Evolutionary conservation across 2,113 vertebrate genomes (phyloP), one percentile per base, ranked within the genome.

Genomic region (Rhineura floridana): DNA sequence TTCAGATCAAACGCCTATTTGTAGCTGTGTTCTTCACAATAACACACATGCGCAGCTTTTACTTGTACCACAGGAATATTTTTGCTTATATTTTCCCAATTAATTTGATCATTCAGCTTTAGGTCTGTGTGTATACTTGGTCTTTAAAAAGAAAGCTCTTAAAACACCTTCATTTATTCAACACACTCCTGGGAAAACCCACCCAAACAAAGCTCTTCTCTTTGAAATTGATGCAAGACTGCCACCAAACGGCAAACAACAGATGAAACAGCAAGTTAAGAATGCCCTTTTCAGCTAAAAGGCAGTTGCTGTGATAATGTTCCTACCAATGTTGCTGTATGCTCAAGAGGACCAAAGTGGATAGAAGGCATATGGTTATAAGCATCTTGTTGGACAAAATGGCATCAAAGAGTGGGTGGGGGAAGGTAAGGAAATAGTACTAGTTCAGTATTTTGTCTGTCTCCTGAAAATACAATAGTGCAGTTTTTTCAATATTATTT

Each of bases 221-320:
- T 50, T 70, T 55, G 88, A 88, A 30, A 84, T 76, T 82, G 92
- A 92, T 91, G 39, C 95, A 91, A 97, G 91, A 93, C 96, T 96
- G 96, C 96, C 97, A 93, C 95, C 97, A 42, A 39, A 76, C 93
- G 97, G 95, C 25, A 0, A 15, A 0, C 0, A 0, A 0, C 1
- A 3, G 78, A 17, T 2, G 76, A n/a, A 79, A 39, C 48, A 0
- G 1, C 0, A 10, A 25, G 6, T 2, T 12, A 12, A 1, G 1
- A 17, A 0, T 0, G 59, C 2, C 10, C 44, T n/a, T n/a, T 83
- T 84, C n/a, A 78, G n/a, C 21, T 10, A 19, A 9, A 12, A 6
- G 1, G 0, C 11, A 1, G 5, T 77, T 23, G 0, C 36, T 4
- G 65, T 46, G 0, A 19, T 23, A 46, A 50, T 0, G 1, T 23